These are phyloP conservation scores for Apamea crenata DNA, from an alignment of 2,888 invertebrate genomes.

Conservation along the genomic window DNA sequence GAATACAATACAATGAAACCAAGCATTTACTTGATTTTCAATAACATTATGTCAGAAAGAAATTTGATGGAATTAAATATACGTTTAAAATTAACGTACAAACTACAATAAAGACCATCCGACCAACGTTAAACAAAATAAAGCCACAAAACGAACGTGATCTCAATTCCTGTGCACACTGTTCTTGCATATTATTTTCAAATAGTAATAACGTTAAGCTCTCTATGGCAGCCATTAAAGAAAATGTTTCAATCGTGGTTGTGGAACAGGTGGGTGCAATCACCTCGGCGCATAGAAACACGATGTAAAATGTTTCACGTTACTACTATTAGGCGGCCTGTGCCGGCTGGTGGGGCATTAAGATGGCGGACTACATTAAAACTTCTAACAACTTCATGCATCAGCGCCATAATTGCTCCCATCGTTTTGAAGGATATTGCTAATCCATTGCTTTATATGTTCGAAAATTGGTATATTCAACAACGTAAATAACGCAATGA, in stretches of 20 bases:
- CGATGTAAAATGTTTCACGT: constrained; percentile 27
- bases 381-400: not conserved
- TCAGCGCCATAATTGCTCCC: too few relatives aligned
- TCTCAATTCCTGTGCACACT: not conserved
- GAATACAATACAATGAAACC: not conserved
- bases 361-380: not conserved
- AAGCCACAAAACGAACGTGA: not conserved
- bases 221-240: constrained; percentile 19
- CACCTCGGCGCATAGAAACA: constrained; percentile 40
- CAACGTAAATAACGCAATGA: too few relatives aligned
- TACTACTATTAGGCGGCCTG: constrained; percentile 15
- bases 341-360: constrained; percentile 10
- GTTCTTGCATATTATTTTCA: constrained; percentile 14
- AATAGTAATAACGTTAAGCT: constrained; percentile 31
- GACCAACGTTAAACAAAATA: constrained; percentile 1
- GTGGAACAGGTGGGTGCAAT: constrained; percentile 37
- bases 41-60: not conserved
- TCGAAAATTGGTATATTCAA: too few relatives aligned
- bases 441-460: too few relatives aligned
- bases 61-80: not conserved
- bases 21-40: not conserved
- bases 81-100: not conserved
- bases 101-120: not conserved
- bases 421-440: too few relatives aligned
- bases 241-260: constrained; percentile 49